These are phyloP conservation scores for Sphenopsis melanotis DNA, from an alignment of 2,797 vertebrate species.

Conservation along the genomic window DNA sequence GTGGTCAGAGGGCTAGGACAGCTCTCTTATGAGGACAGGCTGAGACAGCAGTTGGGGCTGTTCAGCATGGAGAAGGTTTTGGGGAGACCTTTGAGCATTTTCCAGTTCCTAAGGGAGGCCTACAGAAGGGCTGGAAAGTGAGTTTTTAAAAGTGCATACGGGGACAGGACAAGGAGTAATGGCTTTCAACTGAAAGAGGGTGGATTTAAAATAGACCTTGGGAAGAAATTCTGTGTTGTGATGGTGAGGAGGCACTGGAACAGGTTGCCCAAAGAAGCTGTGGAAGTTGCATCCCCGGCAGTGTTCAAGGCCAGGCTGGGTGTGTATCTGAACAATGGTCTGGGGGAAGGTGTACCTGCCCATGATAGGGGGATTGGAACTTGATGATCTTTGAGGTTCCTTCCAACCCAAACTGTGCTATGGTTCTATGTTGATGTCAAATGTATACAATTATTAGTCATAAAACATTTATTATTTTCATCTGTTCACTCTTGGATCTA, in stretches of 20 bases:
- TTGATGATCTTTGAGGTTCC: background rate
- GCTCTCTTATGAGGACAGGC: background rate
- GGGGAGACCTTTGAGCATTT: background rate
- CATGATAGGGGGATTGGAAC: accelerated
- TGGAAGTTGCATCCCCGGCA: background rate
- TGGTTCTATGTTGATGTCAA: background rate
- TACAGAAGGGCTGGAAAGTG: background rate
- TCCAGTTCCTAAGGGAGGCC: too few relatives aligned
- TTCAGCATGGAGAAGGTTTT: background rate
- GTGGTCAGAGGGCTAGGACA: background rate
- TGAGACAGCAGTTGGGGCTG: too few relatives aligned
- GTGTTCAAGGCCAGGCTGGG: background rate
- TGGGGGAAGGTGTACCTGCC: background rate
- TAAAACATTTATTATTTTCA: background rate
- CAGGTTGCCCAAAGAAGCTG: background rate
- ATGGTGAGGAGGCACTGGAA: background rate
- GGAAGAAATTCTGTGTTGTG: background rate
- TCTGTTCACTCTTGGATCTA: background rate
- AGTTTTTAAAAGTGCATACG: background rate
- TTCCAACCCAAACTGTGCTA: background rate
- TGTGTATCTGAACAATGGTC: background rate
- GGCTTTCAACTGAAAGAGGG: background rate
- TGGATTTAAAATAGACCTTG: background rate
- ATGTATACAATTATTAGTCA: slow-evolving; percentile 1
- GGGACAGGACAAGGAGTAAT: background rate